These are phyloP conservation scores for Anabacerthia variegaticeps DNA, from an alignment of 2,797 vertebrate genomes.

Conservation along the genomic window DNA sequence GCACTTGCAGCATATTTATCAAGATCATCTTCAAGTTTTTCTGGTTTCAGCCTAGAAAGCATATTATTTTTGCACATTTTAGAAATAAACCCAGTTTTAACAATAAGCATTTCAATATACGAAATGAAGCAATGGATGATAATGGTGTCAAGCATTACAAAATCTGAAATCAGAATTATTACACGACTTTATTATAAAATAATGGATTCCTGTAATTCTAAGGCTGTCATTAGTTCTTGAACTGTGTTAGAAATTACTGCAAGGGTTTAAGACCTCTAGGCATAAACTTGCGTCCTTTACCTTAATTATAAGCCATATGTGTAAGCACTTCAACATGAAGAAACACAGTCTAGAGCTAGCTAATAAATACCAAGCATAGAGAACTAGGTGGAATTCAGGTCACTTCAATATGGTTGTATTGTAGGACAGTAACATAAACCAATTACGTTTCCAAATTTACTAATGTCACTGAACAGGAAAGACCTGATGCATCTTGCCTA, in stretches of 20 bases:
- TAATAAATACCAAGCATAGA: background rate
- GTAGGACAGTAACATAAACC: slow-evolving; percentile 27
- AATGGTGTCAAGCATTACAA: background rate
- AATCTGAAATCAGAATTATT: background rate
- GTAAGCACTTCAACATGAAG: background rate
- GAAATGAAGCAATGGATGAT: background rate
- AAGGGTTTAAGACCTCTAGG: background rate
- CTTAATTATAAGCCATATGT: background rate
- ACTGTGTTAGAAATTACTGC: background rate
- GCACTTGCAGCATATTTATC: slow-evolving; percentile 83
- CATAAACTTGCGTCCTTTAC: background rate
- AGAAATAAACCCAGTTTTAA: background rate
- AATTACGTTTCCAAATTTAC: slow-evolving; percentile 39
- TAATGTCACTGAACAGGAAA: slow-evolving; percentile 29
- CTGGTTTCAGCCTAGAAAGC: slow-evolving; percentile 84
- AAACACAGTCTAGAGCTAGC: background rate
- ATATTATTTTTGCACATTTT: background rate
- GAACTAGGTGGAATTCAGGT: slow-evolving; percentile 17
- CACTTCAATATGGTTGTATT: background rate
- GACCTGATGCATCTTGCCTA: background rate
- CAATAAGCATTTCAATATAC: background rate
- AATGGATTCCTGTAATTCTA: background rate
- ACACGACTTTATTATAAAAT: background rate
- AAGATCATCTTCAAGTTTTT: slow-evolving; percentile 85
- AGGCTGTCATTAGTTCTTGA: background rate